A percentile compares a stretch with the other conserved stretches of the same genome.
Conservation (phyloP, 2,797 vertebrate genomes). For the Sarcophilus harrisii region DNA sequence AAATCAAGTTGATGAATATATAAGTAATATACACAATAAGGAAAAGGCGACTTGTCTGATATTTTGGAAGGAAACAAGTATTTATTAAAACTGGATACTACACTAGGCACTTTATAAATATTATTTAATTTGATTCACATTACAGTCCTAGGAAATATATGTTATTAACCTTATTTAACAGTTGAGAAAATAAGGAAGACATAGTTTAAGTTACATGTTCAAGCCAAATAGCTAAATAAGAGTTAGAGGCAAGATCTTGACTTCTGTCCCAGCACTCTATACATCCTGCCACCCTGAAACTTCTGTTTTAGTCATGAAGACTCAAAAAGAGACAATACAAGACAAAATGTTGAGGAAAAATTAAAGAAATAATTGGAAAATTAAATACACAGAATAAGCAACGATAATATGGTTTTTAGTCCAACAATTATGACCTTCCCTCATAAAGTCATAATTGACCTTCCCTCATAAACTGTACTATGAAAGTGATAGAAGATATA, state of each 20-base stretch:
- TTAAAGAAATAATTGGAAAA: background rate
- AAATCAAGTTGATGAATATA: background rate
- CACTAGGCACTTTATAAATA: background rate
- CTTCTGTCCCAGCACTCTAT: background rate
- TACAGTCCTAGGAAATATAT: background rate
- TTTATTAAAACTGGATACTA: background rate
- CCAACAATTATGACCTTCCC: too few relatives aligned
- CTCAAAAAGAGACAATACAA: background rate
- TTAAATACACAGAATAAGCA: background rate
- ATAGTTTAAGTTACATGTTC: background rate
- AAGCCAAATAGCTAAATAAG: background rate
- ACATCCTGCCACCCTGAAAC: background rate
- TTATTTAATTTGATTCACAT: background rate
- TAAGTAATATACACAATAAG: background rate
- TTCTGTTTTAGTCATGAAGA: background rate
- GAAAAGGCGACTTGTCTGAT: background rate
- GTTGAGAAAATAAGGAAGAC: background rate
- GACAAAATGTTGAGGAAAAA: background rate
- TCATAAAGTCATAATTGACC: too few relatives aligned
- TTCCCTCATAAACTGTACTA: too few relatives aligned
- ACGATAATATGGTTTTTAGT: background rate
- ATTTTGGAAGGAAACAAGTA: background rate
- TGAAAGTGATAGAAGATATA: too few relatives aligned
- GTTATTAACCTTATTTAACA: background rate
- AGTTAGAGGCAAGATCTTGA: background rate